Conservation (phyloP, 1,140 invertebrate species). For the Drosophila watanabei region DNA sequence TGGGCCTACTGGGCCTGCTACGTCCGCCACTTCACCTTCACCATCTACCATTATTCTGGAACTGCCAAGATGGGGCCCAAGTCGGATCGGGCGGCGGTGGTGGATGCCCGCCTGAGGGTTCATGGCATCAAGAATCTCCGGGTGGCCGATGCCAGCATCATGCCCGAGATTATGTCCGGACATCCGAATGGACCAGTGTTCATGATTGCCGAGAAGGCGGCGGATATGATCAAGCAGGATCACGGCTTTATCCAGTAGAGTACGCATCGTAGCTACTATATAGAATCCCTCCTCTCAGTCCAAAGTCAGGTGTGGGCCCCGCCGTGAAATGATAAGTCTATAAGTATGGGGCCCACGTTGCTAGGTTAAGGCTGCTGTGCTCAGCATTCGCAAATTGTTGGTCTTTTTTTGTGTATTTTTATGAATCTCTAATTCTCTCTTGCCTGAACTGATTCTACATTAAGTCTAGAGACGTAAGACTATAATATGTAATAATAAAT, state of each 20-base stretch:
- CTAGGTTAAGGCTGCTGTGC: constrained; percentile 39
- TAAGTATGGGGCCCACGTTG: constrained; percentile 28
- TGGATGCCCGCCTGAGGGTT: constrained; percentile 90
- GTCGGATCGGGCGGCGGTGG: constrained; percentile 89
- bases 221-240: constrained; percentile 89
- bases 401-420: constrained; percentile 21
- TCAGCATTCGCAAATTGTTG: constrained; percentile 18
- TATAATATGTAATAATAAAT: constrained; percentile 44
- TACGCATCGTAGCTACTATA: not conserved
- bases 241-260: constrained; percentile 83
- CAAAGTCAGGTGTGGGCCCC: constrained; percentile 58
- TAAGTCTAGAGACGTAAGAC: constrained; percentile 64
- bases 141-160: constrained; percentile 92
- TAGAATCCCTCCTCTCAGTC: constrained; percentile 6
- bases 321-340: not conserved
- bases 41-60: constrained; percentile 92
- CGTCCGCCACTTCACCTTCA: constrained; percentile 89
- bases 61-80: constrained; percentile 94
- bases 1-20: constrained; percentile 92
- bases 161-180: constrained; percentile 87
- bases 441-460: constrained; percentile 71
- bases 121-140: constrained; percentile 90
- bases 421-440: constrained; percentile 17
- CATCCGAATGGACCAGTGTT: constrained; percentile 89
- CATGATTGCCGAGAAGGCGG: constrained; percentile 91